Percentiles rank a stretch among this genome's conserved stretches.
Conservation (phyloP, 2,888 invertebrate species). For the Drosophila meridiana region DNA sequence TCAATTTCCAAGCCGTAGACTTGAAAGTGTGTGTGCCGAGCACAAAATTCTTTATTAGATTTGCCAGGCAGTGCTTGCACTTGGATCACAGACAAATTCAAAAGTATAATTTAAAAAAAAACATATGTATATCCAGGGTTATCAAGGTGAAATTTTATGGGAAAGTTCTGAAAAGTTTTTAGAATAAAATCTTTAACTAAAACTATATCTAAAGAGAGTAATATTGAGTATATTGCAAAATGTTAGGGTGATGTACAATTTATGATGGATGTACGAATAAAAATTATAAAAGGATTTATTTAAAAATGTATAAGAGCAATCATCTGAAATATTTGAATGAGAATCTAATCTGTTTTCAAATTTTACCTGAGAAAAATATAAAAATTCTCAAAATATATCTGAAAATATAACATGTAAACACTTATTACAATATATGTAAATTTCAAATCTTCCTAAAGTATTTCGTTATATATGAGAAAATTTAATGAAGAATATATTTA, state of each 20-base stretch:
- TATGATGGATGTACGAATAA: neutral
- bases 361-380: too few species aligned
- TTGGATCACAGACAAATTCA: conserved; percentile 47
- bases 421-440: too few species aligned
- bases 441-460: too few species aligned
- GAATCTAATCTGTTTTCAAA: too few species aligned
- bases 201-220: neutral
- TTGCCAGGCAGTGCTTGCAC: conserved; percentile 54
- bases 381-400: too few species aligned
- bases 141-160: conserved; percentile 50
- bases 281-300: neutral
- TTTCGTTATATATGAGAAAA: too few species aligned
- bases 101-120: conserved; percentile 45
- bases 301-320: too few species aligned
- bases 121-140: conserved; percentile 32
- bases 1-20: conserved; percentile 52
- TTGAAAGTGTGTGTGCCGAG: conserved; percentile 29
- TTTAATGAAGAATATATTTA: too few species aligned
- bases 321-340: too few species aligned
- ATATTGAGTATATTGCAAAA: neutral
- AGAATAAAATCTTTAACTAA: neutral
- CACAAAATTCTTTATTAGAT: conserved; percentile 55
- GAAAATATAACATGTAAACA: too few species aligned
- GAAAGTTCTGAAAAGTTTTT: neutral
- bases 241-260: neutral